Evolutionary conservation across 2,888 invertebrate genomes (phyloP).

Genomic region (Empis livida): DNA sequence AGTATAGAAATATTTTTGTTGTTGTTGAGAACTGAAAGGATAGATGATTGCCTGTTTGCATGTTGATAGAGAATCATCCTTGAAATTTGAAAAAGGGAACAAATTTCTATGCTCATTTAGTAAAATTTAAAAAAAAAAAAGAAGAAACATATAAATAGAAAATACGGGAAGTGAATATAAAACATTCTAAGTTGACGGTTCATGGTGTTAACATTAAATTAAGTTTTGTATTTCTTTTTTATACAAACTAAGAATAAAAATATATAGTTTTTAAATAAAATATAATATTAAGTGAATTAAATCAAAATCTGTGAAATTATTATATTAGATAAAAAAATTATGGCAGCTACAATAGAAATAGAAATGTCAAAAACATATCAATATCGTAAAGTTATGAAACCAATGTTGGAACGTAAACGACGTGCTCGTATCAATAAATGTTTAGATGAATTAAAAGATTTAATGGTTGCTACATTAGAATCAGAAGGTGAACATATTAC

Average conservation of each 20-base stretch:
- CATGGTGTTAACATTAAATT: constrained; percentile 17
- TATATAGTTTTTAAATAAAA: neutral
- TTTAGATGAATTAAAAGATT: constrained; percentile 76
- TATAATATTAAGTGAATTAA: neutral
- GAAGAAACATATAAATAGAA: constrained; percentile 34
- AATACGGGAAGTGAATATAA: constrained; percentile 19
- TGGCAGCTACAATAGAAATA: constrained; percentile 11
- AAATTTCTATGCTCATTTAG: constrained; percentile 10
- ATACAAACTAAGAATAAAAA: constrained; percentile 16
- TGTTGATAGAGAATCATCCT: too few relatives aligned
- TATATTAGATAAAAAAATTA: too few relatives aligned
- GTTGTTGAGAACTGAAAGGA: too few relatives aligned
- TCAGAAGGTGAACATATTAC: constrained; percentile 84
- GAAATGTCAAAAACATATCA: constrained; percentile 77
- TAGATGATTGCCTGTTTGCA: too few relatives aligned
- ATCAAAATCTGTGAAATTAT: too few relatives aligned
- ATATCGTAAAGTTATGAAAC: constrained; percentile 90
- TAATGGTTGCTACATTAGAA: constrained; percentile 57
- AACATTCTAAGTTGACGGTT: constrained; percentile 30
- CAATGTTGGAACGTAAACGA: constrained; percentile 79
- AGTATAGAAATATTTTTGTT: too few relatives aligned
- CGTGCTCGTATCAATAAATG: constrained; percentile 84
- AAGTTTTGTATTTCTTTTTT: neutral
- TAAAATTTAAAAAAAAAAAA: constrained; percentile 31
- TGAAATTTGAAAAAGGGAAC: constrained; percentile 23